phyloP scores from a whole-genome alignment of 2,113 vertebrate species.

The Pluvialis apricaria region DNA sequence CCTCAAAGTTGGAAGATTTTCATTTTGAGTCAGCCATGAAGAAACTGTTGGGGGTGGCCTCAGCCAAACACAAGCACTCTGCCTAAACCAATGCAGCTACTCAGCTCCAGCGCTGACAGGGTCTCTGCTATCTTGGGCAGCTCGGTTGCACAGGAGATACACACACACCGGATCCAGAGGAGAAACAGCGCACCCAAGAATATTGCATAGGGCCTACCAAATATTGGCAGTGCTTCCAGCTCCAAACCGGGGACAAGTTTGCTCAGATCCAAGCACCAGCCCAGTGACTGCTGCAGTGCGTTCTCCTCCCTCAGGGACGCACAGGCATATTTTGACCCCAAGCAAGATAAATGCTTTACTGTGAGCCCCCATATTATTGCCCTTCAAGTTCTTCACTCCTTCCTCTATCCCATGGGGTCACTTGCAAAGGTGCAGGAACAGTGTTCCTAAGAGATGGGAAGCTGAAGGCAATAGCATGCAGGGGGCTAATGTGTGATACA shows the following conservation, averaged over 20 bases:
- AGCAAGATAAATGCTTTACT: background rate
- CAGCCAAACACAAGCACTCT: background rate
- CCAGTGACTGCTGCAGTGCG: rapidly evolving
- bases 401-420: background rate
- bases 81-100: background rate
- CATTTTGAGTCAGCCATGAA: background rate
- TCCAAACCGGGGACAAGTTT: background rate
- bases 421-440: background rate
- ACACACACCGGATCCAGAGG: background rate
- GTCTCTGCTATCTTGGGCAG: background rate
- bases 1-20: background rate
- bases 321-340: background rate
- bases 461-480: background rate
- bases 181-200: background rate
- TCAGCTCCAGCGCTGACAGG: rapidly evolving
- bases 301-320: background rate
- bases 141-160: background rate
- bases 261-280: background rate
- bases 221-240: background rate
- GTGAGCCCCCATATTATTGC: background rate
- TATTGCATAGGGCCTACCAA: background rate
- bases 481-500: background rate
- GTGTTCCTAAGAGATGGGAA: background rate
- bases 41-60: background rate
- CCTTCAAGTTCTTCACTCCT: background rate